Evolutionary conservation across 2,797 vertebrate species (phyloP).

Genomic region (Acipenser ruthenus): DNA sequence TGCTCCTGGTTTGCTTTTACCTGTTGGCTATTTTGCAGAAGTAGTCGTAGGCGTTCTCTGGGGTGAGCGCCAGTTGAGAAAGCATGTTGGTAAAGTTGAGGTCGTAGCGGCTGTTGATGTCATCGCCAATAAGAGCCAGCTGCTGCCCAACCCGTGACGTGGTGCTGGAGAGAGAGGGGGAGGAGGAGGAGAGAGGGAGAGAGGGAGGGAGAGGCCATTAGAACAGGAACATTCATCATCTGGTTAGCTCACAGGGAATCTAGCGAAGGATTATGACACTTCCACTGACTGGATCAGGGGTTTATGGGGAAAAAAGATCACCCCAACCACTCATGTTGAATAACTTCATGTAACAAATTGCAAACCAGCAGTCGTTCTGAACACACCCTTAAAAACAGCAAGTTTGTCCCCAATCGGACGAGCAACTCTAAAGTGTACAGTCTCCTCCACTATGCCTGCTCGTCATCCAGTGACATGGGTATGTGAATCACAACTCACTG

Average conservation of each 20-base stretch:
- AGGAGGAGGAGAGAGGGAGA: not conserved
- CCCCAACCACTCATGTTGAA: no score
- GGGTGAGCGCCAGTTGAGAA: slow-evolving; percentile 46
- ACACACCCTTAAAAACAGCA: no score
- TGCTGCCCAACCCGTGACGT: slow-evolving; percentile 49
- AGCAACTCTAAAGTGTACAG: no score
- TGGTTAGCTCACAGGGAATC: not conserved
- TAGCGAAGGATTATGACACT: not conserved
- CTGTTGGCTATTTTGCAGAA: slow-evolving; percentile 62
- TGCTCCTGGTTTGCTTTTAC: slow-evolving; percentile 31
- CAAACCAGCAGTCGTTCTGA: no score
- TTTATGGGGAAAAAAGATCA: not conserved
- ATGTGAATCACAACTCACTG: no score
- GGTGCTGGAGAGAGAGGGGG: slow-evolving; percentile 26
- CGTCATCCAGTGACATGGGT: no score
- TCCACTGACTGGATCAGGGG: not conserved
- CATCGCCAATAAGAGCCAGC: slow-evolving; percentile 59
- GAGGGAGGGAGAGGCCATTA: not conserved
- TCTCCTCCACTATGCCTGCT: no score
- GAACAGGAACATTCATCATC: not conserved
- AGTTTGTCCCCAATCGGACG: no score
- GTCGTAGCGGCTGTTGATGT: slow-evolving; percentile 58
- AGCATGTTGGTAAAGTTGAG: slow-evolving; percentile 49
- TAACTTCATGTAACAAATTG: no score
- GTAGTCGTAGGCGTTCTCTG: slow-evolving; percentile 44